Evolutionary conservation across 1,140 invertebrate species (phyloP).

Genomic region (Neodiprion pinetum): DNA sequence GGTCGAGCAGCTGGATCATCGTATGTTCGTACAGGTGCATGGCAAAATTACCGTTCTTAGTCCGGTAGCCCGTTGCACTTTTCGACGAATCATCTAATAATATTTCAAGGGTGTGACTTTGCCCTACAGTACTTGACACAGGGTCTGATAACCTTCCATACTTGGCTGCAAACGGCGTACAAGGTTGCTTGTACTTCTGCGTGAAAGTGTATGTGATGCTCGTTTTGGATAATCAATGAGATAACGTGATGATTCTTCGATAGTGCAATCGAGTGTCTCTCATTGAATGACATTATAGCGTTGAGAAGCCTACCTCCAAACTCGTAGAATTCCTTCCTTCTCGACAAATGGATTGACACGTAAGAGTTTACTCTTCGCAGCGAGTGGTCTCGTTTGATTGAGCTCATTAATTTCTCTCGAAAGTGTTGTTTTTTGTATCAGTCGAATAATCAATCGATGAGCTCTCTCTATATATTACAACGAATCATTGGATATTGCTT

Average conservation of each 20-base stretch:
- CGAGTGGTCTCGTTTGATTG: not conserved
- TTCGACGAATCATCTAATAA: no score
- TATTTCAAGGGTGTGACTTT: no score
- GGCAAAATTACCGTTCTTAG: no score
- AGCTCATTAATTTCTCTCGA: not conserved
- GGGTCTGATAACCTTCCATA: not conserved
- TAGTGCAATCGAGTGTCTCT: conserved; percentile 55
- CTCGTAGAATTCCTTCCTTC: conserved; percentile 41
- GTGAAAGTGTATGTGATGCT: conserved; percentile 33
- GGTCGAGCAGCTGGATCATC: no score
- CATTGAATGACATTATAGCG: conserved; percentile 36
- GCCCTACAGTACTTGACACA: not conserved
- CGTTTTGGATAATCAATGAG: conserved; percentile 40
- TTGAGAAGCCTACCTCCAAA: conserved; percentile 47
- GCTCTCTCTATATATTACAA: not conserved
- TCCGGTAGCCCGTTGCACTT: no score
- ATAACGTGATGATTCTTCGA: conserved; percentile 36
- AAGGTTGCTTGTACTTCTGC: conserved; percentile 23
- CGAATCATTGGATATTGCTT: no score
- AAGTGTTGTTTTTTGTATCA: conserved; percentile 37
- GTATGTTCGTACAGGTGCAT: no score
- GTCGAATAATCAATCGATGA: conserved; percentile 12
- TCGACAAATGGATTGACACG: conserved; percentile 46
- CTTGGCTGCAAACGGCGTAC: conserved; percentile 14
- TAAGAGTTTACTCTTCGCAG: conserved; percentile 16